Evolutionary conservation across 2,888 invertebrate species (phyloP).

Genomic region (Idaea dimidiata): DNA sequence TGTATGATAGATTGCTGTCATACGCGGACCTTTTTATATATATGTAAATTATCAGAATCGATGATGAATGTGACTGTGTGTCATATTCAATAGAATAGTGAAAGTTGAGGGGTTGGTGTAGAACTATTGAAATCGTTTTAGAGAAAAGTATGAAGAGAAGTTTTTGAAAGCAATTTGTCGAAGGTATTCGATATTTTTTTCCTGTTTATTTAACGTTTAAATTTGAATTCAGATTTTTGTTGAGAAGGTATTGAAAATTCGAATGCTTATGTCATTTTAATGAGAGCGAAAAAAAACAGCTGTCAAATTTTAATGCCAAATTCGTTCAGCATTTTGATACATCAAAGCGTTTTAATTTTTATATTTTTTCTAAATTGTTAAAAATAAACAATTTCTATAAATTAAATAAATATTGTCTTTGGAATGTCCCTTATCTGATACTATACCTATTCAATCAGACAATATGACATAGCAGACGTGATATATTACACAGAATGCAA

Average conservation of each 20-base stretch:
- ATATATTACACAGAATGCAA: background rate
- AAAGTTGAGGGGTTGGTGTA: slow-evolving; percentile 35
- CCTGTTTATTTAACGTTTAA: background rate
- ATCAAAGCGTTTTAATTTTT: too few relatives aligned
- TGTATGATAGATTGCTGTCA: slow-evolving; percentile 71
- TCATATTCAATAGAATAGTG: slow-evolving; percentile 34
- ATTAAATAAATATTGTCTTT: too few relatives aligned
- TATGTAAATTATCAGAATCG: slow-evolving; percentile 61
- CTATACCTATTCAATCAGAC: too few relatives aligned
- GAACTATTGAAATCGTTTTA: slow-evolving; percentile 4
- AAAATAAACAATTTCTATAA: too few relatives aligned
- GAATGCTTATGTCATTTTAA: too few relatives aligned
- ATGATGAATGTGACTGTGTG: slow-evolving; percentile 46
- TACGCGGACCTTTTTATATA: slow-evolving; percentile 60
- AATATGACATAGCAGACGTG: too few relatives aligned
- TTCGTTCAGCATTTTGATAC: too few relatives aligned
- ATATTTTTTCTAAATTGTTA: too few relatives aligned
- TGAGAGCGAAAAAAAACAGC: too few relatives aligned
- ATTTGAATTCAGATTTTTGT: background rate
- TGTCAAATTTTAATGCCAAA: too few relatives aligned
- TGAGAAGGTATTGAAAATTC: too few relatives aligned
- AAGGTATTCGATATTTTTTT: background rate
- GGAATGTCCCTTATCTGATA: too few relatives aligned
- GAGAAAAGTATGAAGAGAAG: background rate
- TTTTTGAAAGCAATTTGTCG: slow-evolving; percentile 1